Percentiles rank a stretch among this genome's conserved stretches.
Conservation (phyloP, 1,140 invertebrate species). For the Zaprionus davidi region DNA sequence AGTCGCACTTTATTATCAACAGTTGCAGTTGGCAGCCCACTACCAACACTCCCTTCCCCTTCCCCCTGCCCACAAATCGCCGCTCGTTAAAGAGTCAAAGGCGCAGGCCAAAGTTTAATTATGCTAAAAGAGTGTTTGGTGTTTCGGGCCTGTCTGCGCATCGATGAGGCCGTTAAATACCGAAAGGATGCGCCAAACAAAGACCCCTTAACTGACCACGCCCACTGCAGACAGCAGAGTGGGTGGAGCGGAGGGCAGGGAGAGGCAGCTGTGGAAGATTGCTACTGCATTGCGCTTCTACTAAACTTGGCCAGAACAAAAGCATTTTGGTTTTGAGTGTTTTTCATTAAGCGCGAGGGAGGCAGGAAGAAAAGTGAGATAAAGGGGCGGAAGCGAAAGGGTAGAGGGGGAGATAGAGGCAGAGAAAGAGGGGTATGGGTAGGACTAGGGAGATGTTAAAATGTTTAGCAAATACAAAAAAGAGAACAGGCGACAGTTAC, state of each 20-base stretch:
- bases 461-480: conserved; percentile 78
- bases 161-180: conserved; percentile 42
- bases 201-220: conserved; percentile 42
- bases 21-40: not conserved
- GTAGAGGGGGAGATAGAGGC: not conserved
- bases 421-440: not conserved
- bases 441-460: conserved; percentile 48
- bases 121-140: conserved; percentile 64
- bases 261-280: not conserved
- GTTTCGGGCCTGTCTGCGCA: conserved; percentile 12
- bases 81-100: conserved; percentile 21
- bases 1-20: conserved; percentile 12
- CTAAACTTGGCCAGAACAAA: conserved; percentile 75
- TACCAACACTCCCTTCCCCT: not conserved
- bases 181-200: conserved; percentile 48
- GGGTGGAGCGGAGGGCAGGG: not conserved
- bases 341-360: conserved; percentile 52
- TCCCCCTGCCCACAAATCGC: not conserved
- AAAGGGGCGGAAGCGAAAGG: not conserved
- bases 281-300: conserved; percentile 51
- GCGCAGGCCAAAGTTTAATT: conserved; percentile 72
- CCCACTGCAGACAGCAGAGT: not conserved
- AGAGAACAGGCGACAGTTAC: conserved; percentile 52
- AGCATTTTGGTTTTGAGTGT: conserved; percentile 58
- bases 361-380: not conserved